Conservation (phyloP, 2,797 vertebrate species). For the Tauraco hartlaubi region DNA sequence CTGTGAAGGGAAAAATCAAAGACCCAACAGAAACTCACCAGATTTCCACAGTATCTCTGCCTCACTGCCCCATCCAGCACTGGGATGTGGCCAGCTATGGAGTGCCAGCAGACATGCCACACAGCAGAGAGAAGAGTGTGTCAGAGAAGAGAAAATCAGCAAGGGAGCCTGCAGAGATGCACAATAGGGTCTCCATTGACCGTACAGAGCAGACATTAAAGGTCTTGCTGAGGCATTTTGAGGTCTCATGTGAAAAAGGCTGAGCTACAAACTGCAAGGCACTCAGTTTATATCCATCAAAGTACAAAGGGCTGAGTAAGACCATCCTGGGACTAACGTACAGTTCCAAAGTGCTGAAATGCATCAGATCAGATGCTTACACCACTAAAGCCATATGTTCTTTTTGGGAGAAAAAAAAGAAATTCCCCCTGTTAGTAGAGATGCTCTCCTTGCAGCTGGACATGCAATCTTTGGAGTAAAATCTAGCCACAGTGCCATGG, state of each 20-base stretch:
- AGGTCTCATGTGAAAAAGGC: background rate
- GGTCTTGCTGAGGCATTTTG: background rate
- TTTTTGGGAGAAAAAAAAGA: background rate
- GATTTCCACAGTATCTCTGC: background rate
- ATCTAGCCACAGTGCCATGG: background rate
- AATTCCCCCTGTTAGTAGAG: background rate
- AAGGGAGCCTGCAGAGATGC: background rate
- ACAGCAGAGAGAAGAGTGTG: background rate
- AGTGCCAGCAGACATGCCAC: background rate
- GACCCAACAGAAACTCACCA: background rate
- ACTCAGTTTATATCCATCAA: background rate
- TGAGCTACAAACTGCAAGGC: slow-evolving; percentile 2
- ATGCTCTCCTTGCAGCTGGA: background rate
- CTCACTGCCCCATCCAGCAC: background rate
- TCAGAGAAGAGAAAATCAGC: background rate
- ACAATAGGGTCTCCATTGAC: background rate
- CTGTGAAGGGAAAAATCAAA: slow-evolving; percentile 74
- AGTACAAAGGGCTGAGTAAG: slow-evolving; percentile 48
- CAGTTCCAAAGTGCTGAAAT: background rate
- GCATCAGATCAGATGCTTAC: background rate
- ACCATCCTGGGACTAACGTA: background rate
- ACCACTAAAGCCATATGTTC: background rate
- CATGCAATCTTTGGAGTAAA: background rate
- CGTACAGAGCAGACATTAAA: background rate
- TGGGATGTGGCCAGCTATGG: background rate